These are phyloP conservation scores for Colius striatus DNA, from an alignment of 2,113 vertebrate species.

Conservation along the genomic window DNA sequence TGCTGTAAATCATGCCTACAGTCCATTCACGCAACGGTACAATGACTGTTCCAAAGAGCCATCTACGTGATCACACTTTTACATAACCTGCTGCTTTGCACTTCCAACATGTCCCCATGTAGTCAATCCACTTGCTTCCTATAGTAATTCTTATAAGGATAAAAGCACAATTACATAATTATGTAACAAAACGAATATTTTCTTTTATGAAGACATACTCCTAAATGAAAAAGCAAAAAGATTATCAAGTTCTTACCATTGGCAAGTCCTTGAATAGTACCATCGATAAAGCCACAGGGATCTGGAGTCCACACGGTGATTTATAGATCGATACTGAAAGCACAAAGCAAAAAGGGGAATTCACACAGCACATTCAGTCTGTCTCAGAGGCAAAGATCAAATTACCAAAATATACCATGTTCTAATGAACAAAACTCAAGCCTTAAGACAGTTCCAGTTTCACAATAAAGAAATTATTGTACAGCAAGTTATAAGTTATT, in stretches of 20 bases:
- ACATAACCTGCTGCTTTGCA: not conserved
- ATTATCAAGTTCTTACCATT: slow-evolving; percentile 81
- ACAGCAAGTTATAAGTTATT: not conserved
- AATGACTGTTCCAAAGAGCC: not conserved
- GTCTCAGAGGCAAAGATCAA: not conserved
- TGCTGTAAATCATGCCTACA: not conserved
- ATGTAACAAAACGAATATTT: not conserved
- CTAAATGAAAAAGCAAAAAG: not conserved
- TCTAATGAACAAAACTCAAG: not conserved
- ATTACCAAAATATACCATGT: not conserved
- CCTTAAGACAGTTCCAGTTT: not conserved
- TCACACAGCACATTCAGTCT: not conserved
- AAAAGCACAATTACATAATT: not conserved
- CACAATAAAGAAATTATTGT: not conserved
- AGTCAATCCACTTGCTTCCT: not conserved
- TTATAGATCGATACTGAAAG: slow-evolving; percentile 92
- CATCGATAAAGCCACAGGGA: slow-evolving; percentile 90
- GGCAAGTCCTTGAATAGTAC: slow-evolving; percentile 89
- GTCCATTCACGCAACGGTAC: not conserved
- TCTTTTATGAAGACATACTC: not conserved
- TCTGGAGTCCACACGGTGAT: slow-evolving; percentile 87
- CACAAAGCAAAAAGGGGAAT: not conserved
- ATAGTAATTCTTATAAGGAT: not conserved
- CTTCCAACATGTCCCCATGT: not conserved
- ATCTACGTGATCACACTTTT: not conserved